Percentiles rank a stretch among this genome's conserved stretches.
phyloP scores from a whole-genome alignment of 2,888 invertebrate species.

The Drosophila percnosoma region DNA sequence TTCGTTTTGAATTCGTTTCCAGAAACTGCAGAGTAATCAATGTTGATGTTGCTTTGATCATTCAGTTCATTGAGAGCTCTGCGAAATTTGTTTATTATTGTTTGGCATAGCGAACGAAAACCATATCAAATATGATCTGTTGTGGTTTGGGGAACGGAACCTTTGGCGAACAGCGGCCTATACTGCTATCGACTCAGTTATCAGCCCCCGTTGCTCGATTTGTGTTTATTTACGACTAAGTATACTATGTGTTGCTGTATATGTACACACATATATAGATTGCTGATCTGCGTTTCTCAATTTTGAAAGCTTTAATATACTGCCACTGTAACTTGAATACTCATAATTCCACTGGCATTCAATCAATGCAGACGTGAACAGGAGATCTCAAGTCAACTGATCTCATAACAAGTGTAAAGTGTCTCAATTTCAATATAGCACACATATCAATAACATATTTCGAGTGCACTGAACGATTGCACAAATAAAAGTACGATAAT shows the following conservation, averaged over 20 bases:
- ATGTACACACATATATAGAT: conserved; percentile 16
- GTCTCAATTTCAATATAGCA: conserved; percentile 55
- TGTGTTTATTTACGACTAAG: conserved; percentile 37
- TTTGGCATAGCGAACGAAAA: conserved; percentile 23
- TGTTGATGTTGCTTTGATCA: background rate
- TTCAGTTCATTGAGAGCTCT: background rate
- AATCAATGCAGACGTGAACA: conserved; percentile 72
- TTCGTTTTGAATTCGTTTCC: background rate
- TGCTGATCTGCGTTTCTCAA: conserved; percentile 44
- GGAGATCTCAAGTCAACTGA: conserved; percentile 18
- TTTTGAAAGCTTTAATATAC: conserved; percentile 70
- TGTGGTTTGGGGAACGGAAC: conserved; percentile 38
- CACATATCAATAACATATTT: conserved; percentile 5
- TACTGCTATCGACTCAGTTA: conserved; percentile 54
- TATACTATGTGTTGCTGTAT: conserved; percentile 25
- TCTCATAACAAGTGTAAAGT: conserved; percentile 58
- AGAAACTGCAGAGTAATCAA: background rate
- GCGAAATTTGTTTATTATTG: conserved; percentile 24
- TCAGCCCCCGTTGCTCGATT: conserved; percentile 38
- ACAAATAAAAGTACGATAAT: conserved; percentile 8
- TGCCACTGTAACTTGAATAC: conserved; percentile 64
- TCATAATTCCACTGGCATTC: conserved; percentile 73
- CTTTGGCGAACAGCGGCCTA: conserved; percentile 31
- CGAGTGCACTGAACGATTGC: conserved; percentile 38
- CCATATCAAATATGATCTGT: conserved; percentile 31